These are phyloP conservation scores for Natator depressus DNA, from an alignment of 2,113 vertebrate species.

Conservation along the genomic window DNA sequence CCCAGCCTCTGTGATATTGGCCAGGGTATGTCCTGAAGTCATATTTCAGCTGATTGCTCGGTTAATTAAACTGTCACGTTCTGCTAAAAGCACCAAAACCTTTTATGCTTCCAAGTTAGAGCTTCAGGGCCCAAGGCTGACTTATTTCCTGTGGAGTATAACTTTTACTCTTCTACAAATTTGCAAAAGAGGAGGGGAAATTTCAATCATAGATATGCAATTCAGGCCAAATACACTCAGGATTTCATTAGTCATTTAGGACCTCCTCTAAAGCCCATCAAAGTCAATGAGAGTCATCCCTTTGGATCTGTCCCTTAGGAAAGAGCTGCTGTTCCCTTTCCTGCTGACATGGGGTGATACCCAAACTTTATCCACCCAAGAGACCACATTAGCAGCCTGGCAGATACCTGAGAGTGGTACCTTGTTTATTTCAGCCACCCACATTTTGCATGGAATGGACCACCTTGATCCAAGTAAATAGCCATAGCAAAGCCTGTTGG, in stretches of 20 bases:
- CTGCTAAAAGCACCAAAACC: constrained; percentile 21
- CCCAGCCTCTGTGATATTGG: not conserved
- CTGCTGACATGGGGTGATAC: accelerated
- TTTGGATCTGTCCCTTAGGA: not conserved
- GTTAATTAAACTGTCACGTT: constrained; percentile 31
- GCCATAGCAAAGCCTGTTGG: accelerated
- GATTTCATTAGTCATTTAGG: not conserved
- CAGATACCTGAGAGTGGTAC: not conserved
- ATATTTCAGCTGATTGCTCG: constrained; percentile 17
- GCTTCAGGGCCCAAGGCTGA: not conserved
- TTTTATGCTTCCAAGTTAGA: not conserved
- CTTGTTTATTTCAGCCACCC: accelerated
- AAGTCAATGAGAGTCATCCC: not conserved
- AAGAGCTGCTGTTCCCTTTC: constrained; percentile 5
- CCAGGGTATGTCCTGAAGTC: constrained; percentile 44
- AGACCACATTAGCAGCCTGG: not conserved
- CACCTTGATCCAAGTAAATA: accelerated
- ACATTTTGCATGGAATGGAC: not conserved
- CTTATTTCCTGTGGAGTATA: not conserved
- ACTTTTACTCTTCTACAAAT: not conserved
- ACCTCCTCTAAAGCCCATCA: not conserved
- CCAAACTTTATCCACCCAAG: not conserved
- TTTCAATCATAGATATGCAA: not conserved
- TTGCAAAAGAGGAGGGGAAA: not conserved
- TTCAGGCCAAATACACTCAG: not conserved